These are phyloP conservation scores for Watsonalla binaria DNA, from an alignment of 2,888 invertebrate species.

Conservation along the genomic window DNA sequence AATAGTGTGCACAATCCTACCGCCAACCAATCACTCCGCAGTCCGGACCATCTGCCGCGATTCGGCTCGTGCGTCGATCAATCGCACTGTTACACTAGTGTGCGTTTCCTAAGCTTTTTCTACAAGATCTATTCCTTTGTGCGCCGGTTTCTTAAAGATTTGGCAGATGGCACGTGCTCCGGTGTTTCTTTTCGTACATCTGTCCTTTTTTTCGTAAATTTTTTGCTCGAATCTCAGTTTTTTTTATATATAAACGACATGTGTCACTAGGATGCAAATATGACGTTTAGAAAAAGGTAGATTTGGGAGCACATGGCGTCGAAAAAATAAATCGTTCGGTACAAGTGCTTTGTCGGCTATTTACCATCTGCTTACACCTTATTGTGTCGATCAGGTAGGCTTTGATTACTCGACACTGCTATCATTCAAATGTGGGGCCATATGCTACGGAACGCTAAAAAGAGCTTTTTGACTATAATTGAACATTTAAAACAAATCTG, in stretches of 20 bases:
- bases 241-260: conserved; percentile 53
- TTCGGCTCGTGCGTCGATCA: conserved; percentile 62
- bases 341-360: conserved; percentile 64
- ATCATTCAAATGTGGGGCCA: background rate
- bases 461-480: background rate
- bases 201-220: conserved; percentile 65
- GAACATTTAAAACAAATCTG: conserved; percentile 6
- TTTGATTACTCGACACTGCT: conserved; percentile 9
- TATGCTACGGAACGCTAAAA: background rate
- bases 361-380: conserved; percentile 61
- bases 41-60: conserved; percentile 60
- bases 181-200: conserved; percentile 68
- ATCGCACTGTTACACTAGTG: conserved; percentile 38
- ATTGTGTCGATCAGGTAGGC: conserved; percentile 35
- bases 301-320: conserved; percentile 67
- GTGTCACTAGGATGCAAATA: conserved; percentile 75
- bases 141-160: conserved; percentile 64
- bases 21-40: conserved; percentile 62
- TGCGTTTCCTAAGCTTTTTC: conserved; percentile 53
- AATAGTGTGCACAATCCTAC: conserved; percentile 60
- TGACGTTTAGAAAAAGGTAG: conserved; percentile 52
- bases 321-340: conserved; percentile 64
- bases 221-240: conserved; percentile 39
- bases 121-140: conserved; percentile 50
- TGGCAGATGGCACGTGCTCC: conserved; percentile 77